Base-by-base conservation (phyloP, 1,140 invertebrate genomes). In the Plectrocnemia conspersa region DNA sequence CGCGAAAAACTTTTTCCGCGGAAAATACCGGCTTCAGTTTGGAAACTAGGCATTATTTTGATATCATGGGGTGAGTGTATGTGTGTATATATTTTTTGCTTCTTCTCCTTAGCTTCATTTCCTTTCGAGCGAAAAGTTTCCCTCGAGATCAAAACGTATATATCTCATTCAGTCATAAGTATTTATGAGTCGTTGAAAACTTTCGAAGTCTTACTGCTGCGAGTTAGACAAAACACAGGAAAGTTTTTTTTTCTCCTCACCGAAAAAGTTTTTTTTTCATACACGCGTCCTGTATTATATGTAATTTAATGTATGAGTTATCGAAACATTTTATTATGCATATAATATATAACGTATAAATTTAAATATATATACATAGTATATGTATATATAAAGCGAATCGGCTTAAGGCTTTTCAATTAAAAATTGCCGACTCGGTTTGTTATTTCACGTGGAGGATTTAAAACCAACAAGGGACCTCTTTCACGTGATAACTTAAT, bases 371-470 rank as follows among this genome's bases (percentile, higher is more conserved):
- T 36, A 5, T 5, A 7, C 16, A 36, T 36, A 36, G 16, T 36
- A 36, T 36, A 36, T 36, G 16, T 36, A 36, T 36, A 36, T 36
- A 40, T 40, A 3, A 19, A n/a, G 18, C 10, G 54, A 55, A 59
- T 59, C 57, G 57, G 57, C 57, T 59, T 59, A 49, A 33, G 33
- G 46, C 21, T 33, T 54, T 59, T 40, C 57, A 59, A 59, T 59
- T 59, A 59, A 59, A 59, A 59, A 59, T 45, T 27, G 36, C 15
- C 52, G 50, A 54, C 23, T 45, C 47, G 41, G 50, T 52, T 52
- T 52, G 50, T 52, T 52, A 33, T 52, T 52, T 52, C 41, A 41
- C 50, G 38, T 41, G 7, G 41, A 18, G 41, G 50, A 41, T 52
- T 52, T 52, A 16, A 18, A 7, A 23, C 47, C 47, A 21, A n/a